Base-by-base conservation (phyloP, 2,888 invertebrate genomes). In the Leucoptera coffeella region DNA sequence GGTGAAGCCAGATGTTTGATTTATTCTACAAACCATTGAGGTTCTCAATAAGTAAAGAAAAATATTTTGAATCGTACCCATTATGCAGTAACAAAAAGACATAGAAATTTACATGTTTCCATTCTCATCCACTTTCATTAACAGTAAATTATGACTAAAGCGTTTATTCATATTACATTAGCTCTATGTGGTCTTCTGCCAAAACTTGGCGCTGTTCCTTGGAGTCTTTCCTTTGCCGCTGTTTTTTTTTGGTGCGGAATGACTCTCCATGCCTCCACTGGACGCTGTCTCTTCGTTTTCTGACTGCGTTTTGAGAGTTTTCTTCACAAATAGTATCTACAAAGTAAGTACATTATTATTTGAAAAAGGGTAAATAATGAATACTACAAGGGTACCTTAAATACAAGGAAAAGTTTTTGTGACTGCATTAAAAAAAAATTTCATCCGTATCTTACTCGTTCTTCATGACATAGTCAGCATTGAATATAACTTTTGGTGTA, bases 211-310 rank as follows among this genome's bases (percentile, higher is more conserved):
- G 34, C 76, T 72, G 37, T 75, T 74, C 43, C 80, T 73, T 29
- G 78, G 69, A 36, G 78, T 78, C 67, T 85, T 54, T 60, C 75
- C 73, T 79, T 86, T 50, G 64, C 73, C 44, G 47, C 90, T 89
- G 62, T 86, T 85, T 81, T 90, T 89, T 65, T 78, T 83, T 8
- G 64, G 64, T 36, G 61, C 67, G 2, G 60, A 61, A 36, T 64
- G 69, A 1, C 54, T 50, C 30, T 65, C 69, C 12, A 59, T 55
- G 25, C 62, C 54, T 28, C 84, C 88, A 28, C 84, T 87, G 4
- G 82, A 81, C 12, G 85, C 78, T 51, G 89, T 87, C 10, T 83
- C 80, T 45, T 93, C 92, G 38, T 92, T 91, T 40, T 90, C 91
- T 38, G 80, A 77, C 43, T 88, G 91, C 13, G 82, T 80, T 52